Evolutionary conservation across 2,797 vertebrate species (phyloP), one percentile per base, ranked within the genome.

Genomic region (Enteromius viviparus): DNA sequence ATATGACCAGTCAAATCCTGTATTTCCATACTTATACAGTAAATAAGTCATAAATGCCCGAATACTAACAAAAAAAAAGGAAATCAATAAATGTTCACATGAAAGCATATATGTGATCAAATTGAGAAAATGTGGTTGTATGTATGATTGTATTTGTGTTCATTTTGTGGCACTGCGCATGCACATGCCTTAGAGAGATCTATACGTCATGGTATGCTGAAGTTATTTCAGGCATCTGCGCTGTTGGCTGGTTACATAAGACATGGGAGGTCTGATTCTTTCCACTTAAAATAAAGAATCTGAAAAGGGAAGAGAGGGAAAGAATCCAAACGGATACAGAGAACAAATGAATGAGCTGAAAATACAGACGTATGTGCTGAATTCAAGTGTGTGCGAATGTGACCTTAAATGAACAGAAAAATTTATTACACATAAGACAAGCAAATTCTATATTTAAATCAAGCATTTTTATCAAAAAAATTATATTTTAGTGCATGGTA

Each of bases 161-260:
- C 8, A 47, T 64, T 55, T 70, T 1, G 26, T 68, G 62, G 32
- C n/a, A 15, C n/a, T 66, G 21, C 82, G 15, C 37, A 45, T 71
- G 74, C 8, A 72, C 40, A 72, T 45, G 60, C 40, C 64, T 81
- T 12, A 17, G 58, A 79, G 42, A 75, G 66, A 72, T 82, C 40
- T 69, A 66, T 85, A 84, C 82, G 47, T 85, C 78, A 85, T n/a
- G 42, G 60, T 68, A 60, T 81, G 75, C 77, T 75, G 45, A 45
- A 84, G 81, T 37, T 80, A 80, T 87, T 85, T 87, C 49, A 62
- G 84, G 78, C 82, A 75, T 65, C 71, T 34, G 47, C 69, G 42
- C 19, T 55, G 58, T 78, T 85, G 78, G 26, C 12, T 69, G 68
- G 84, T 87, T 87, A 84, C 62, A 82, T 86, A 88, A 88, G 76